phyloP scores from a whole-genome alignment of 1,140 invertebrate genomes.

The Drosophila ananassae region DNA sequence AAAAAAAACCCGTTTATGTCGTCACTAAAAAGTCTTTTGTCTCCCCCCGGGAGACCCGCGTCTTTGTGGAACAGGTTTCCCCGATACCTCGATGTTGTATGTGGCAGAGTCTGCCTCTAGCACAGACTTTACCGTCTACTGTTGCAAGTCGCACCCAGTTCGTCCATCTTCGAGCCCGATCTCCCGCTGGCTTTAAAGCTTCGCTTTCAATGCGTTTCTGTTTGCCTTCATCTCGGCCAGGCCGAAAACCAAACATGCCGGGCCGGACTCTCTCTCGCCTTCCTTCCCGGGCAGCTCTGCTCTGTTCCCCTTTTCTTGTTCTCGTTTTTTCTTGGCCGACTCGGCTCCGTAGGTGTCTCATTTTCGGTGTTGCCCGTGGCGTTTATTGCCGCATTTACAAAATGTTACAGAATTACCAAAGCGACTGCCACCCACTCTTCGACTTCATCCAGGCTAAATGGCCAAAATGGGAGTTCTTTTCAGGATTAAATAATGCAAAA shows the following conservation, averaged over 20 bases:
- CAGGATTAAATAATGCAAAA: background rate
- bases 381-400: constrained; percentile 52
- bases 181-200: constrained; percentile 48
- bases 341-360: constrained; percentile 48
- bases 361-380: constrained; percentile 48
- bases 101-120: constrained; percentile 8
- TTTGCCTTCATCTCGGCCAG: constrained; percentile 11
- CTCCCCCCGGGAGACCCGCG: constrained; percentile 26
- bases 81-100: constrained; percentile 14
- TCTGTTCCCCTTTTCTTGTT: constrained; percentile 14
- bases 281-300: constrained; percentile 10
- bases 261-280: background rate
- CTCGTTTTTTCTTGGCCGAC: constrained; percentile 42
- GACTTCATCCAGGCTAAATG: background rate
- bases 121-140: constrained; percentile 53
- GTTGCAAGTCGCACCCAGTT: constrained; percentile 74
- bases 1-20: constrained; percentile 72
- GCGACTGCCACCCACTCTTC: constrained; percentile 13
- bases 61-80: constrained; percentile 59
- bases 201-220: constrained; percentile 72
- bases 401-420: constrained; percentile 50
- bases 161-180: constrained; percentile 23
- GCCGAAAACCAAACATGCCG: constrained; percentile 23
- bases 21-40: constrained; percentile 67
- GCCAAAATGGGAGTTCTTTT: constrained; percentile 1